Evolutionary conservation across 2,797 vertebrate genomes (phyloP).

Genomic region (Eutrigla gurnardus): DNA sequence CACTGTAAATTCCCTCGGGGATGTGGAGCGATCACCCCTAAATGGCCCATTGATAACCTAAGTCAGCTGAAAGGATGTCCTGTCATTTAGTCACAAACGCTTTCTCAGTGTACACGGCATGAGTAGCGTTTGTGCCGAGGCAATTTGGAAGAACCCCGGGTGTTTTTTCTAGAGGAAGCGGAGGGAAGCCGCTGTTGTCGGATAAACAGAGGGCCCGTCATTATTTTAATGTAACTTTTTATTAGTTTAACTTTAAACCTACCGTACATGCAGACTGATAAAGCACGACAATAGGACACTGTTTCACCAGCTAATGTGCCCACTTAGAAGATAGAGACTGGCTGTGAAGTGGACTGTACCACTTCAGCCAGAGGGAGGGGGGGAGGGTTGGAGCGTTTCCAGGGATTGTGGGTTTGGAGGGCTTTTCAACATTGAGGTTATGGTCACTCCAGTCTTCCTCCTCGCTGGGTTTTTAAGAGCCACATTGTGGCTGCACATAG

Average conservation of each 20-base stretch:
- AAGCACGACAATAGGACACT: conserved; percentile 61
- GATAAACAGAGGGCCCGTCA: conserved; percentile 67
- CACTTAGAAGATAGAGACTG: conserved; percentile 47
- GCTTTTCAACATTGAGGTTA: conserved; percentile 77
- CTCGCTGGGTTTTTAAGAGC: conserved; percentile 71
- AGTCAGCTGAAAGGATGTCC: conserved; percentile 78
- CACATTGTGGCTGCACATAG: conserved; percentile 71
- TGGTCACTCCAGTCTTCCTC: conserved; percentile 71
- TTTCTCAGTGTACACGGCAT: conserved; percentile 72
- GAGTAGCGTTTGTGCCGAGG: conserved; percentile 64
- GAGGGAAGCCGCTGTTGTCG: conserved; percentile 64
- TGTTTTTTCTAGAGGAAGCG: conserved; percentile 68
- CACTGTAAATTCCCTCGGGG: conserved; percentile 64
- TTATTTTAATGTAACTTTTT: conserved; percentile 71
- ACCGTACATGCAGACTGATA: conserved; percentile 19
- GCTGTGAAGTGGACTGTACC: conserved; percentile 63
- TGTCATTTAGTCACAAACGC: conserved; percentile 77
- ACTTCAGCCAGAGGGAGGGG: conserved; percentile 29
- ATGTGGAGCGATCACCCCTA: conserved; percentile 61
- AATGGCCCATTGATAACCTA: conserved; percentile 81
- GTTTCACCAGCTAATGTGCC: conserved; percentile 49
- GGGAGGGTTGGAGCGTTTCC: conserved; percentile 61
- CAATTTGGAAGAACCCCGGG: conserved; percentile 73
- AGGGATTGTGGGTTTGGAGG: conserved; percentile 81
- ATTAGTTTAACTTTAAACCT: conserved; percentile 74